Evolutionary conservation across 2,888 invertebrate species (phyloP).

Genomic region (Tinea semifulvella): DNA sequence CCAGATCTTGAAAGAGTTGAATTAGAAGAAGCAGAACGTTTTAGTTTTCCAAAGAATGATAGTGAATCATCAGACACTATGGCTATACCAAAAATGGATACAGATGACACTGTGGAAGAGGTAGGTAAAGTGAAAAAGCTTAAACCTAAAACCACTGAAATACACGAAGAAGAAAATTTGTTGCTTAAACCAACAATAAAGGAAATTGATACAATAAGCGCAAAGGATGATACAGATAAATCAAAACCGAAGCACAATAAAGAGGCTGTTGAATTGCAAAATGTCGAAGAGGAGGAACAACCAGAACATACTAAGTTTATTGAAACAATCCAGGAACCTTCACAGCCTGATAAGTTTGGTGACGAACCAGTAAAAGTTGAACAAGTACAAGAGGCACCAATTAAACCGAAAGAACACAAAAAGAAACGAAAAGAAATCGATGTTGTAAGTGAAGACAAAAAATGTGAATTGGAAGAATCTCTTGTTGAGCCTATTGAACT

Average conservation of each 20-base stretch:
- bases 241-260: no score
- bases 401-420: background rate
- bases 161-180: no score
- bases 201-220: background rate
- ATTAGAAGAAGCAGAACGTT: conserved; percentile 57
- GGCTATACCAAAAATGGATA: background rate
- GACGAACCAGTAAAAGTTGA: background rate
- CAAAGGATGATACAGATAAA: no score
- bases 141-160: background rate
- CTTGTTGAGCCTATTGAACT: background rate
- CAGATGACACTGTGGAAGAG: conserved; percentile 20
- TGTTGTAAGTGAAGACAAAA: no score
- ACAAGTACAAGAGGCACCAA: background rate
- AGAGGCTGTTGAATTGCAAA: no score
- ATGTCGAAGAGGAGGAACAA: background rate
- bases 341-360: background rate
- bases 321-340: background rate
- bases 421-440: background rate
- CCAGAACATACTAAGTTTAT: background rate
- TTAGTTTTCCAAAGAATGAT: conserved; percentile 23
- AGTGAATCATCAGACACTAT: background rate
- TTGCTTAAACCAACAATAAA: background rate
- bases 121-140: background rate
- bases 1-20: conserved; percentile 56
- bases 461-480: no score